Evolutionary conservation across 2,113 vertebrate genomes (phyloP).

Genomic region (Prunella himalayana): DNA sequence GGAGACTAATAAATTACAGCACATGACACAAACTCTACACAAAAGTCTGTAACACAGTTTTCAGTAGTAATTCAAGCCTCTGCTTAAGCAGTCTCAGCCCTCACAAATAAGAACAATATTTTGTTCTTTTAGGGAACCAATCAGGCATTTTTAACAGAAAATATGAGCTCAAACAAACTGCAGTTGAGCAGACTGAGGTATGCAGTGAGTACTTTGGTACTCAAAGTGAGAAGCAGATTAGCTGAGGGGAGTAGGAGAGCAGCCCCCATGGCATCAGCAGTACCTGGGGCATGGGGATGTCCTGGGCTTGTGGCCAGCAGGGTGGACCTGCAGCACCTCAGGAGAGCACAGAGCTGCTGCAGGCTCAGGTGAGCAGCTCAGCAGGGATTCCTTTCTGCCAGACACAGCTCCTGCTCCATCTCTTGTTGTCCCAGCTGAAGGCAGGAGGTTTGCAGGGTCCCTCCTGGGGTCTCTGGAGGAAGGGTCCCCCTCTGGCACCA

Average conservation of each 20-base stretch:
- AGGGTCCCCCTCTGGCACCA: background rate
- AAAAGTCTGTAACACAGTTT: background rate
- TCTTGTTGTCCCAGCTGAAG: background rate
- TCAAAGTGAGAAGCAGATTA: background rate
- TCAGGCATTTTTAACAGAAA: background rate
- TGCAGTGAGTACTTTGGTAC: background rate
- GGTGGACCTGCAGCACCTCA: background rate
- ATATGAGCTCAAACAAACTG: background rate
- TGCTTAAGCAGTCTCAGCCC: background rate
- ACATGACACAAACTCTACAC: background rate
- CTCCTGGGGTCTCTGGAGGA: background rate
- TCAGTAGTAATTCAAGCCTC: background rate
- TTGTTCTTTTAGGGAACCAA: background rate
- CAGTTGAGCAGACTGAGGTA: background rate
- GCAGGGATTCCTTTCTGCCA: background rate
- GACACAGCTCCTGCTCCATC: background rate
- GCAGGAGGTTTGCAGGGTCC: background rate
- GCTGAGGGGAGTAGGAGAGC: background rate
- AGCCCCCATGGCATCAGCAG: accelerated
- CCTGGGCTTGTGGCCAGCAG: background rate
- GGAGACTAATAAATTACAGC: background rate
- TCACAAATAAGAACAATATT: background rate
- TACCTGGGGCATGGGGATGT: background rate
- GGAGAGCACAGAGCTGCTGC: background rate
- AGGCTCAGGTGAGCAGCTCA: background rate